Evolutionary conservation across 2,113 vertebrate genomes (phyloP), one percentile per base, ranked within the genome.

Genomic region (Etheostoma cragini): DNA sequence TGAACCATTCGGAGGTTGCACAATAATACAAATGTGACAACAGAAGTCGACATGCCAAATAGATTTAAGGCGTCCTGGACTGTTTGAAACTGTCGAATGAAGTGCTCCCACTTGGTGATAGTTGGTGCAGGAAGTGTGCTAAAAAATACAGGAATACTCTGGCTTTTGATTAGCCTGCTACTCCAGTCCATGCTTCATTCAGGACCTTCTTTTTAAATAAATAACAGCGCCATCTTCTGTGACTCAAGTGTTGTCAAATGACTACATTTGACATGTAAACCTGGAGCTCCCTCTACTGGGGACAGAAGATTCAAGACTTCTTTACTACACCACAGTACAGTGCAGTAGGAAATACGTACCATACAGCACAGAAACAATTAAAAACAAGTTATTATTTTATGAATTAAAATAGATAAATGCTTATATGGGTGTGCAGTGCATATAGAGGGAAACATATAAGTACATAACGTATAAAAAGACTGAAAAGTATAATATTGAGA

Each of bases 181-280:
- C 30, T 60, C 4, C 2, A 53, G 47, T 46, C 74, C 58, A 75
- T 75, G 71, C 56, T 87, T 64, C 45, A 42, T 8, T 71, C 74
- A 46, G 50, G 49, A 58, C 38, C 24, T 64, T 63, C 62, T 63
- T 62, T 76, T 72, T 77, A 81, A 87, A 86, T 78, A 88, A 82
- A 72, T 63, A 89, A 84, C 72, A 84, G 85, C 78, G 78, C 83
- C 87, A 82, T 75, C 85, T 81, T 78, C 61, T 83, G 88, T 60
- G 64, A 5, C 19, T 21, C 2, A n/a, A 11, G 71, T 8, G 52
- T 57, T n/a, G 16, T 33, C 11, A n/a, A 42, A 6, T 11, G 0
- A 26, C 57, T 45, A 63, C 22, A 1, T 64, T 0, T 42, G 0
- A 54, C 22, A 1, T 22, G 49, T 77, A 46, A 72, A 65, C 53